phyloP scores from a whole-genome alignment of 1,140 invertebrate genomes.

The Aphelenchoides avenae region DNA sequence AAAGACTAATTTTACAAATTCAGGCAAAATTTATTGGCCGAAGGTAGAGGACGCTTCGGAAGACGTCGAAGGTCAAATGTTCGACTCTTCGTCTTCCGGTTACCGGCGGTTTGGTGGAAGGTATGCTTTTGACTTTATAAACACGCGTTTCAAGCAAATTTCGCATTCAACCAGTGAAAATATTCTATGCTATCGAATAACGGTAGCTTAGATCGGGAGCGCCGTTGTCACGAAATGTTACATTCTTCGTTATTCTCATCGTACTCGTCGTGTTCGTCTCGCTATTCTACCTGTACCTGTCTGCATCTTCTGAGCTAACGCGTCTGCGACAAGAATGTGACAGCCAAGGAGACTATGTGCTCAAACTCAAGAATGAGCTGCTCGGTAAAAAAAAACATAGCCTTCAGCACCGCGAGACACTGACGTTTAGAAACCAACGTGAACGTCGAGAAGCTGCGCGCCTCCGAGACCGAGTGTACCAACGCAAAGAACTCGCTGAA shows the following conservation, averaged over 20 bases:
- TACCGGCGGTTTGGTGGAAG: too few relatives aligned
- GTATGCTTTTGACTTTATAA: too few relatives aligned
- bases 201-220: too few relatives aligned
- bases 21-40: too few relatives aligned
- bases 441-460: background rate
- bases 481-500: background rate
- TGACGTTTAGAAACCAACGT: slow-evolving; percentile 9
- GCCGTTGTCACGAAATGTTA: slow-evolving; percentile 1
- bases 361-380: slow-evolving; percentile 9
- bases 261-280: background rate
- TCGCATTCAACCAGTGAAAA: too few relatives aligned
- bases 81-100: too few relatives aligned
- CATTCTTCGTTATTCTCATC: slow-evolving; percentile 1
- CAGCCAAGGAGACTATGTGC: slow-evolving; percentile 1
- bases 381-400: slow-evolving; percentile 8
- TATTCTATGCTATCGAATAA: too few relatives aligned
- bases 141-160: too few relatives aligned
- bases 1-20: too few relatives aligned
- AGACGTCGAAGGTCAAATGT: too few relatives aligned
- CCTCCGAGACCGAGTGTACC: background rate
- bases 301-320: background rate
- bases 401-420: too few relatives aligned
- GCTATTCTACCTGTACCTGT: slow-evolving; percentile 7
- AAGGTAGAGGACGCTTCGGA: too few relatives aligned
- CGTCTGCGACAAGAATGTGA: background rate